Evolutionary conservation across 2,888 invertebrate genomes (phyloP), one percentile per base, ranked within the genome.

Genomic region (Hyposoter didymator): DNA sequence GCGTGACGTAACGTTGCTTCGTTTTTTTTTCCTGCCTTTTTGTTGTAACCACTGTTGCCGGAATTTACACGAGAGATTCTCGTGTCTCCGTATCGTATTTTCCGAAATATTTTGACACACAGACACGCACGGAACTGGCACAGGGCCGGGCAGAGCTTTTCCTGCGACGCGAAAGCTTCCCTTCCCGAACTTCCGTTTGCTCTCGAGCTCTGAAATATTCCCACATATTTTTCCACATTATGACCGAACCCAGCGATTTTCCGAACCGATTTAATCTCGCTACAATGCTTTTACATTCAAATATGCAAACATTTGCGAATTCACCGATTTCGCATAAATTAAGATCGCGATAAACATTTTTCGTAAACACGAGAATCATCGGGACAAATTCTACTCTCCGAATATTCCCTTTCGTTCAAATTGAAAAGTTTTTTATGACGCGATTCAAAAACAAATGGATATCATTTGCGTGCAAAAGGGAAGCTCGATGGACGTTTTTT

Each of bases 61-160:
- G 52, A 74, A 85, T 82, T 82, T 75, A 70, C 78, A 75, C 78
- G 52, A 74, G 62, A 82, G 70, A 78, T 75, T 62, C 78, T 43
- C 62, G 52, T 69, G 32, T 59, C 78, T 49, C 66, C 62, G 49
- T 70, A 82, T 85, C 82, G 82, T 49, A 70, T 82, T 85, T 85
- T 66, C 62, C 59, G 10, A 67, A 79, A 85, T 75, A 82, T 75
- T 55, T 39, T 62, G 35, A 72, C 49, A 35, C 72, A n/a, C 47
- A 19, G 43, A 39, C 49, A 32, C 47, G 32, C 69, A 19, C 32
- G 47, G 28, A 22, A 19, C 55, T 81, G 70, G 64, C 67, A 43
- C 55, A 17, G 72, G 3, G 55, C 64, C 12, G 39, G 14, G 39
- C 66, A 35, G 66, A 43, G 67, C 45, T 67, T 76, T 81, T 76